These are phyloP conservation scores for Haemorhous mexicanus DNA, from an alignment of 2,113 vertebrate species.

Conservation along the genomic window DNA sequence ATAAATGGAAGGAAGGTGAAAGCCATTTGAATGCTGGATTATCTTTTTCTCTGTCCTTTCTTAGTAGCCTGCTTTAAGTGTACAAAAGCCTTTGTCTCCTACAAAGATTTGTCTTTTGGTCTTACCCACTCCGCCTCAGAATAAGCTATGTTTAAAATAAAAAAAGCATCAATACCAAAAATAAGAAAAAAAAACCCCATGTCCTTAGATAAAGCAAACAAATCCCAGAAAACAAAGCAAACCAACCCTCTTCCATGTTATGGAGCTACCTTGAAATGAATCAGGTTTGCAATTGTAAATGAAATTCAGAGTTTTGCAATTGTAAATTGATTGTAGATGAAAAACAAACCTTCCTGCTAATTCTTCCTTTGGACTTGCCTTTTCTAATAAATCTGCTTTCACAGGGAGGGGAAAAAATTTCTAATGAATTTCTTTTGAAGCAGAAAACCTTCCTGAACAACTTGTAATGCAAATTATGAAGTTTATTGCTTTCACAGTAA, in stretches of 20 bases:
- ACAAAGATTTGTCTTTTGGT: background rate
- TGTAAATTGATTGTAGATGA: background rate
- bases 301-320: background rate
- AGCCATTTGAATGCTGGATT: background rate
- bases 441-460: background rate
- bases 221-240: background rate
- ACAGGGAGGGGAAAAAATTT: background rate
- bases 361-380: background rate
- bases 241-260: background rate
- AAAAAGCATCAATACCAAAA: background rate
- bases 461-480: background rate
- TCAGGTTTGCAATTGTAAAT: background rate
- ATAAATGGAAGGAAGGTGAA: background rate
- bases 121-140: accelerated
- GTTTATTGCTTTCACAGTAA: background rate
- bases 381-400: background rate
- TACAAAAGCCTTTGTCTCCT: background rate
- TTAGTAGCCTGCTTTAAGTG: background rate
- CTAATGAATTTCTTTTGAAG: background rate
- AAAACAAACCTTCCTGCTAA: background rate
- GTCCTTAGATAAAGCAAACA: background rate
- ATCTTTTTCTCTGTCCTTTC: background rate
- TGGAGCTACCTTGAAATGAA: background rate
- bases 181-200: accelerated
- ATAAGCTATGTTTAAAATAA: background rate